phyloP scores from a whole-genome alignment of 2,113 vertebrate species.

The Muscicapa adusta region DNA sequence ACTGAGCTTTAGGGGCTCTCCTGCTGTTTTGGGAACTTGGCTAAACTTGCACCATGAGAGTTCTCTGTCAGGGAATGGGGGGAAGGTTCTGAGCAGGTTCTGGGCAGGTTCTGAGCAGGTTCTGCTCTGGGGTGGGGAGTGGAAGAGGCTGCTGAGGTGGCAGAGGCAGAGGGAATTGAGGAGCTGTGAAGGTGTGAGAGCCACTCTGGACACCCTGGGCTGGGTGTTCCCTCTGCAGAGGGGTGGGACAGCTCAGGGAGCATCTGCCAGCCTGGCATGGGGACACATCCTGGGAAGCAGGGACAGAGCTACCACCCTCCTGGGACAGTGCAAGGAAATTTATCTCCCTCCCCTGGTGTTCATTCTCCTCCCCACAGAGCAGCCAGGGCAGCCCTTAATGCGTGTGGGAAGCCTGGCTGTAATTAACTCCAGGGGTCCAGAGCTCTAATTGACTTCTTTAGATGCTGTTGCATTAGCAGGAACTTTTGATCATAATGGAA shows the following conservation, averaged over 20 bases:
- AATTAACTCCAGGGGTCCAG: not conserved
- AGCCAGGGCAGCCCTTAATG: not conserved
- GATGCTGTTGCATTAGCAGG: not conserved
- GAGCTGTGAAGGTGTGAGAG: not conserved
- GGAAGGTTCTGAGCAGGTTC: not conserved
- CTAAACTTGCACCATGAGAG: accelerated
- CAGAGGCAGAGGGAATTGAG: too few species aligned
- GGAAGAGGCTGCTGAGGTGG: too few species aligned
- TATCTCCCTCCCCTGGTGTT: not conserved
- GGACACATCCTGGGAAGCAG: not conserved
- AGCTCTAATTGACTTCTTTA: not conserved
- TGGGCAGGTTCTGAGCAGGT: not conserved
- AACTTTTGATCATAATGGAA: not conserved
- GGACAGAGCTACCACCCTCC: not conserved
- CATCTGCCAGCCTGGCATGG: accelerated
- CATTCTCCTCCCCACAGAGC: not conserved
- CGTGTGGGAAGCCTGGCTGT: not conserved
- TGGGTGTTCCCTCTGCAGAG: not conserved
- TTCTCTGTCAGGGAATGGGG: accelerated
- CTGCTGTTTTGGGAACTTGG: not conserved
- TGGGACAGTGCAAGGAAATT: not conserved
- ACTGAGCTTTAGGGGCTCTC: not conserved
- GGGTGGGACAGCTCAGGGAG: not conserved
- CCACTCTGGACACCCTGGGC: not conserved
- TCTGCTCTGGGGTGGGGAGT: not conserved